Base-by-base conservation (phyloP, 1,140 invertebrate species). In the Ips typographus region DNA sequence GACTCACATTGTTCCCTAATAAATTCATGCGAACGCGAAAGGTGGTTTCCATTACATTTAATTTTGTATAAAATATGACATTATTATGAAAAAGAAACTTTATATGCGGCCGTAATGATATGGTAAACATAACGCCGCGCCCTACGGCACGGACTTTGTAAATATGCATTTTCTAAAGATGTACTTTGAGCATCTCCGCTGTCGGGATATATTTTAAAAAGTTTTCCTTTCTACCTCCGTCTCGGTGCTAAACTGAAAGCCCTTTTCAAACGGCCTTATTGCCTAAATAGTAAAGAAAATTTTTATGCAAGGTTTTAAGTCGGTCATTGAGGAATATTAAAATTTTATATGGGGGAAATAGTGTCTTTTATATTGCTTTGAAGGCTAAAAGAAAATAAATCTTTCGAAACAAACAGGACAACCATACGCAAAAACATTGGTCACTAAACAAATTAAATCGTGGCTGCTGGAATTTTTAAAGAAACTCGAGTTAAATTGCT, bases 201-300 rank as follows among this genome's bases (percentile, higher is more conserved):
- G 40, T 49, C 7, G 40, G 55, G 51, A 64, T 64, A 64, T 52
- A 64, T 64, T 64, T 53, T 64, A 55, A 64, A 52, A 64, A 64
- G 62, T 64, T 64, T 64, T 56, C 36, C 44, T 64, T 56, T 64
- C 51, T 39, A 53, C 40, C 42, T 64, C 52, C 6, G 62, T 56
- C 51, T n/a, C 62, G 5, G n/a, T 40, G 62, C 51, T 3, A 55
- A 64, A 36, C 51, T 52, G 40, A 64, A 64, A 64, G 51, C 52
- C 42, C 40, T 56, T 64, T 64, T 64, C 62, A 64, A 43, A 55
- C 62, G 38, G 39, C 40, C 62, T 64, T 64, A 64, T 56, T 64
- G 62, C 62, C 43, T 64, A 64, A 64, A 64, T 64, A 64, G 62
- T 64, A 64, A 64, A 53, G 47, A 43, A 40, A 55, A 53, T 41